A percentile compares a stretch with the other conserved stretches of the same genome.
Conservation (phyloP, 1,140 invertebrate species). For the Listronotus bonariensis region DNA sequence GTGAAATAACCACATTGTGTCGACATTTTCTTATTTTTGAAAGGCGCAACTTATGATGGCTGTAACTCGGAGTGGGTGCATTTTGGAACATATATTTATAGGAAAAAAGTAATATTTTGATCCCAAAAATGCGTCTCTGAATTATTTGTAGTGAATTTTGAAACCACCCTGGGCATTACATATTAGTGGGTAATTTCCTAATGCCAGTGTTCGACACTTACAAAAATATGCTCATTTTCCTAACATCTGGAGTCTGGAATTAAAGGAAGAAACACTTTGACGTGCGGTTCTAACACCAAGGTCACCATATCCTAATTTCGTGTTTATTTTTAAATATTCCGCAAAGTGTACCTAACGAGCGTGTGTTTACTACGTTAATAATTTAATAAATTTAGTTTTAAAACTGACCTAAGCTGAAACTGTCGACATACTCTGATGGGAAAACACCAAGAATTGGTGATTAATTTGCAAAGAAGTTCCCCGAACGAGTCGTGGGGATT, state of each 20-base stretch:
- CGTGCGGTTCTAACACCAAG: slow-evolving; percentile 1
- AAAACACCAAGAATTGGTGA: slow-evolving; percentile 72
- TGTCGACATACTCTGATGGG: slow-evolving; percentile 50
- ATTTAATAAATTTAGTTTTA: slow-evolving; percentile 31
- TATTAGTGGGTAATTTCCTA: no score
- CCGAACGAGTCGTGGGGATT: slow-evolving; percentile 86
- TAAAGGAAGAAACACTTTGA: not conserved
- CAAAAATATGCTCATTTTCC: not conserved
- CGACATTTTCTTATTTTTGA: no score
- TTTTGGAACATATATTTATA: no score
- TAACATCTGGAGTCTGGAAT: not conserved
- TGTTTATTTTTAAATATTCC: slow-evolving; percentile 34
- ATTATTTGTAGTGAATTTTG: no score
- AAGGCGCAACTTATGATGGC: no score
- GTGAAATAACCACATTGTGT: no score
- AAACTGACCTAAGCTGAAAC: slow-evolving; percentile 29
- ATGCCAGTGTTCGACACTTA: no score
- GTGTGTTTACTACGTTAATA: slow-evolving; percentile 28
- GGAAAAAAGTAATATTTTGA: no score
- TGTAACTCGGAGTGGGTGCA: no score
- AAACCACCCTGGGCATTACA: no score
- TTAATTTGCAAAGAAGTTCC: slow-evolving; percentile 76
- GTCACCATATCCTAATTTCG: slow-evolving; percentile 16
- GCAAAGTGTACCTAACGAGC: slow-evolving; percentile 11
- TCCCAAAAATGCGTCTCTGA: no score